Evolutionary conservation across 2,888 invertebrate genomes (phyloP), one percentile per base, ranked within the genome.

Genomic region (Drosophila barbarae): DNA sequence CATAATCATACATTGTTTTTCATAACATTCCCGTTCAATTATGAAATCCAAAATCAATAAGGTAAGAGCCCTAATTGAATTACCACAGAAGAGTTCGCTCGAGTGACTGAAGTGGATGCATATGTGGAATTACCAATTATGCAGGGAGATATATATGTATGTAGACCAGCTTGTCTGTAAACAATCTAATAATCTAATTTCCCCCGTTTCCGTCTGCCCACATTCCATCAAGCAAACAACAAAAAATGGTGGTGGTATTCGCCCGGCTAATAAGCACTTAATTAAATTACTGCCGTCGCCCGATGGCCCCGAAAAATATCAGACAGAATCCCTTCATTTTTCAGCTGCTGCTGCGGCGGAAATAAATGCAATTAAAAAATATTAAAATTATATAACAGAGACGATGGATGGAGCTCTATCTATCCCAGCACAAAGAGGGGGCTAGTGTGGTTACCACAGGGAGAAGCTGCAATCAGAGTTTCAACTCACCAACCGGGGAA

Each of bases 341-440:
- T n/a, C 52, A 7, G 35, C 18, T 36, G 50, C 36, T 21, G 39
- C 18, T 42, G 51, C 23, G 32, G 41, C 28, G 30, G 9, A 32
- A 47, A 42, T 30, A 46, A 57, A 57, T 63, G 65, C 65, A 64
- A 42, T 64, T 50, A 50, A 64, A 63, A 63, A 82, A 83, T 84
- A 84, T 84, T 84, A 80, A 80, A 76, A 79, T 76, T 79, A 70
- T 82, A 72, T 71, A 58, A 55, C 71, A 70, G 66, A 13, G 30
- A 47, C 13, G 46, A 28, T 2, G 32, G 28, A 26, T 7, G 26
- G 39, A 60, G 47, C 32, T 35, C 13, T 35, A 36, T 60, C 46
- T 60, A 38, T 36, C 21, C 34, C 26, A 26, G n/a, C 44, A 8
- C n/a, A 60, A 46, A 66, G 26, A 35, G 18, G 65, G 35, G 46